These are phyloP conservation scores for Coracopsis vasa DNA, from an alignment of 2,113 vertebrate genomes.

Conservation along the genomic window DNA sequence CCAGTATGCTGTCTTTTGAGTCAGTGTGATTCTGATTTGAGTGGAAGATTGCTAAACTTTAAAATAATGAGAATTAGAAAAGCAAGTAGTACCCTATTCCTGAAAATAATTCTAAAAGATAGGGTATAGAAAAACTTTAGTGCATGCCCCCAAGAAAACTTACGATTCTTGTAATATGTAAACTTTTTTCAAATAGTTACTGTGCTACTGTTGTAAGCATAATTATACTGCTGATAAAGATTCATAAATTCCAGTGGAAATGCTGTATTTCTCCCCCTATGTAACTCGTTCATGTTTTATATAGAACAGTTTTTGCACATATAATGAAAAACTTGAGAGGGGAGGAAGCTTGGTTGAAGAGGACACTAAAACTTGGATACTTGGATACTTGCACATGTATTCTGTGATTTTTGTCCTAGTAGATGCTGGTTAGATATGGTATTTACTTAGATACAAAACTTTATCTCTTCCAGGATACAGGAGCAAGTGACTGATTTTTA, in stretches of 20 bases:
- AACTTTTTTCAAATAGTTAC: neutral
- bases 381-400: neutral
- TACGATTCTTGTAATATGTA: neutral
- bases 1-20: neutral
- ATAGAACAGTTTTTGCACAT: neutral
- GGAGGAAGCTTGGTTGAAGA: neutral
- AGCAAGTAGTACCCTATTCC: neutral
- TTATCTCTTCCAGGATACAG: neutral
- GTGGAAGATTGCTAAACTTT: neutral
- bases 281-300: neutral
- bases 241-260: neutral
- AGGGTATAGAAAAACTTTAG: neutral
- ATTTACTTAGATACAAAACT: neutral
- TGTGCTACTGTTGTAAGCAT: neutral
- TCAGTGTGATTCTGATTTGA: neutral
- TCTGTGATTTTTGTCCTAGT: neutral
- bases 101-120: neutral
- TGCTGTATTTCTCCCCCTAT: neutral
- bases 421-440: neutral
- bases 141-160: neutral
- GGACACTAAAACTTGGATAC: neutral
- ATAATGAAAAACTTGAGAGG: neutral
- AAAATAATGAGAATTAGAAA: neutral
- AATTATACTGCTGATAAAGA: neutral
- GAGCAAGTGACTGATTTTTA: neutral